Evolutionary conservation across 2,888 invertebrate genomes (phyloP).

Genomic region (Gymnocheta viridis): DNA sequence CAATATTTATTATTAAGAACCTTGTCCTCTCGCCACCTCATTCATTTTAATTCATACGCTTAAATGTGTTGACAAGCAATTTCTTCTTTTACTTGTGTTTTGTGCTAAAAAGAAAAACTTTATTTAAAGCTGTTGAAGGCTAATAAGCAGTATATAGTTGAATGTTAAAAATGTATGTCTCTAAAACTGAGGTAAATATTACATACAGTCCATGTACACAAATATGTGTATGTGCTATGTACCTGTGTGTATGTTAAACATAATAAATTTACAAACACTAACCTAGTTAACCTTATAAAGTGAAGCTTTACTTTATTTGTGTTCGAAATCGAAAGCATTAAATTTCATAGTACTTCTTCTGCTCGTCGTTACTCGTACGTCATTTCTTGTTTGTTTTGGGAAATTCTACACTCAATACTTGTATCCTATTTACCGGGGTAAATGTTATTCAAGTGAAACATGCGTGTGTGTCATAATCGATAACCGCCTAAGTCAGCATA

Average conservation of each 20-base stretch:
- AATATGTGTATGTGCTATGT: background rate
- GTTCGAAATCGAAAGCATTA: background rate
- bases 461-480: no score
- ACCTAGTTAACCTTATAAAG: background rate
- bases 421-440: background rate
- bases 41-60: background rate
- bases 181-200: slow-evolving; percentile 18
- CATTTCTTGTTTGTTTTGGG: background rate
- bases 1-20: background rate
- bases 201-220: background rate
- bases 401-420: background rate
- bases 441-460: background rate
- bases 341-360: background rate
- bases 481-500: no score
- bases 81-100: background rate
- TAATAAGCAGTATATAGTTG: background rate
- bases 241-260: background rate
- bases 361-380: background rate
- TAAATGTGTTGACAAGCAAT: background rate
- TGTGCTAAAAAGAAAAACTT: slow-evolving; percentile 15
- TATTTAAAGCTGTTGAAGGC: slow-evolving; percentile 11
- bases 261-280: slow-evolving; percentile 3
- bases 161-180: slow-evolving; percentile 17
- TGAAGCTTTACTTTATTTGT: background rate
- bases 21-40: background rate